Evolutionary conservation across 1,140 invertebrate genomes (phyloP).

Genomic region (Eupristina koningsbergeri): DNA sequence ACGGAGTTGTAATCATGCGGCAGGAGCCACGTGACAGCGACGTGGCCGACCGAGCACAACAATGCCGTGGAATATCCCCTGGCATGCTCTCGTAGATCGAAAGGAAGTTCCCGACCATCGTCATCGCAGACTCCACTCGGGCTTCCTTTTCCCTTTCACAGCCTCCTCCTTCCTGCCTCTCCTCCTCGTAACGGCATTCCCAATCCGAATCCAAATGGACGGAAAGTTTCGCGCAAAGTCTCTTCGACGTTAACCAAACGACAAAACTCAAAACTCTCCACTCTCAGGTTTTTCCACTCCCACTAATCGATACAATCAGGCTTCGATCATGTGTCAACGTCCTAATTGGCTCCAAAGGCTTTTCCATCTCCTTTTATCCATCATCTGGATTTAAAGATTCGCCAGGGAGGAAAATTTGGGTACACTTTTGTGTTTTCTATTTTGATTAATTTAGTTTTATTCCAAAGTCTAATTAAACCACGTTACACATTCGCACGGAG

Average conservation of each 20-base stretch:
- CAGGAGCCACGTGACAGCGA: constrained; percentile 18
- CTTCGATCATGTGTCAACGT: too few relatives aligned
- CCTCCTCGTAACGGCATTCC: background rate
- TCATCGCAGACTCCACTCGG: background rate
- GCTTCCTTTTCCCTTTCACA: constrained; percentile 3
- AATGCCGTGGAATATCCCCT: constrained; percentile 26
- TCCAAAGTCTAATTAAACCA: too few relatives aligned
- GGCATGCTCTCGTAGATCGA: background rate
- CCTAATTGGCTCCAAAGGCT: too few relatives aligned
- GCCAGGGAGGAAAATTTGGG: too few relatives aligned
- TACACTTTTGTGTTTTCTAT: too few relatives aligned
- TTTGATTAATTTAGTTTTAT: too few relatives aligned
- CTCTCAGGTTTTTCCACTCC: background rate
- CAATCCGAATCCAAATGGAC: background rate
- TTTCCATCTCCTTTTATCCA: too few relatives aligned
- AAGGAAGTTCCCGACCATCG: constrained; percentile 20
- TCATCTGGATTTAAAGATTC: too few relatives aligned
- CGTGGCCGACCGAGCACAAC: constrained; percentile 3
- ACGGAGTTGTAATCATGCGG: background rate
- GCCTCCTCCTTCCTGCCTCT: background rate
- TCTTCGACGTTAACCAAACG: too few relatives aligned
- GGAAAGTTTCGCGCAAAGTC: background rate
- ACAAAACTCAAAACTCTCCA: constrained; percentile 27
- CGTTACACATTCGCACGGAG: too few relatives aligned
- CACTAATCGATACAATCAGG: too few relatives aligned